Conservation (phyloP, 2,888 invertebrate genomes). For the Mystacides longicornis region DNA sequence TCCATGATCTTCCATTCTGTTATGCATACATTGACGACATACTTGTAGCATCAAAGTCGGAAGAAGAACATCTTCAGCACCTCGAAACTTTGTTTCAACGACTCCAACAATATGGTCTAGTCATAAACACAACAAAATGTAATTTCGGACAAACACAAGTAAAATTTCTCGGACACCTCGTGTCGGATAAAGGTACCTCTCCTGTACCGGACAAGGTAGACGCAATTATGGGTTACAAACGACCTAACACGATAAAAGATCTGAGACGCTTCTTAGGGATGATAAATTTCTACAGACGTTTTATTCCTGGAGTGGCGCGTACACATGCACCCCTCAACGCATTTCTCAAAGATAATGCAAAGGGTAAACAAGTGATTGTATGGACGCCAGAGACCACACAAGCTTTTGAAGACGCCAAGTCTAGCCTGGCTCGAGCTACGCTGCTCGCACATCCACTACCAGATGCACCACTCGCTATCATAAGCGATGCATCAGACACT, state of each 20-base stretch:
- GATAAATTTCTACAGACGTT: constrained; percentile 16
- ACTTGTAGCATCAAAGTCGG: constrained; percentile 26
- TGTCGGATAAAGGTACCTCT: constrained; percentile 8
- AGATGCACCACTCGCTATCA: constrained; percentile 6
- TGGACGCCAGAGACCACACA: constrained; percentile 21
- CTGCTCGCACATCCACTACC: constrained; percentile 9
- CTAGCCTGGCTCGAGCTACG: constrained; percentile 15
- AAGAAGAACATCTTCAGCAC: constrained; percentile 26
- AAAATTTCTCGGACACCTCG: constrained; percentile 13
- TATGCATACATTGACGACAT: constrained; percentile 31
- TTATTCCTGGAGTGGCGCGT: constrained; percentile 14
- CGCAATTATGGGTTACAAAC: constrained; percentile 20
- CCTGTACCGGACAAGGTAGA: constrained; percentile 21
- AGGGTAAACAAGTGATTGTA: constrained; percentile 25
- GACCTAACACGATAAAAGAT: constrained; percentile 21
- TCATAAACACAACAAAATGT: constrained; percentile 27
- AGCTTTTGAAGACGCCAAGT: constrained; percentile 24
- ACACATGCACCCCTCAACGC: constrained; percentile 16
- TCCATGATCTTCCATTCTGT: constrained; percentile 27
- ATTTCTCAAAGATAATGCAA: constrained; percentile 23
- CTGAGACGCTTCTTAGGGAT: constrained; percentile 24
- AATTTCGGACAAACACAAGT: constrained; percentile 15
- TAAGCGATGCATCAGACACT: constrained; percentile 13
- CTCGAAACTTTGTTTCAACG: constrained; percentile 26
- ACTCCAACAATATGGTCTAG: constrained; percentile 26